These are phyloP conservation scores for Dasyurus viverrinus DNA, from an alignment of 2,113 vertebrate genomes.

Conservation along the genomic window DNA sequence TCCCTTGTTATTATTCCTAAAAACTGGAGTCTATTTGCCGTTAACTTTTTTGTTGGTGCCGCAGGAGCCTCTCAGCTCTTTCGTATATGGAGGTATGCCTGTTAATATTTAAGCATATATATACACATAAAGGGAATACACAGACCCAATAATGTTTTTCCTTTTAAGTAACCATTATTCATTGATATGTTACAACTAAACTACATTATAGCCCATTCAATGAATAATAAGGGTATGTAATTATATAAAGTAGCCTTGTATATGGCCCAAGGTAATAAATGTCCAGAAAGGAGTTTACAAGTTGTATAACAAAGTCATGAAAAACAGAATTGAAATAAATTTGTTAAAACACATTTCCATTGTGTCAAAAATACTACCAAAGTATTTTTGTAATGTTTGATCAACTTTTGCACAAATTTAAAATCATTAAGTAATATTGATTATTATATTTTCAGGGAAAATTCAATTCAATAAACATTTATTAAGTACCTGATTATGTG, in stretches of 20 bases:
- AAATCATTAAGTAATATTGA: neutral
- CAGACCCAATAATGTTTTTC: slow-evolving; percentile 13
- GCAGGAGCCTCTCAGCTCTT: slow-evolving; percentile 94
- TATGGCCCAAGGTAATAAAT: neutral
- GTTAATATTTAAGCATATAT: neutral
- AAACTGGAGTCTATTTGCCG: slow-evolving; percentile 98
- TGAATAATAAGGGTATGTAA: neutral
- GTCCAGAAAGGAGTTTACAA: neutral
- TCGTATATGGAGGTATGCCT: slow-evolving; percentile 94
- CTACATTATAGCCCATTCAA: neutral
- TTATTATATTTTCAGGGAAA: neutral
- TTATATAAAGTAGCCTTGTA: neutral
- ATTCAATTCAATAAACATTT: neutral
- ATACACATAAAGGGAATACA: neutral
- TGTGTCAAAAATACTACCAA: neutral
- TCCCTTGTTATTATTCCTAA: slow-evolving; percentile 98
- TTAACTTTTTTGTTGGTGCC: slow-evolving; percentile 96
- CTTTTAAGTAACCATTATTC: slow-evolving; percentile 10
- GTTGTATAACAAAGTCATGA: neutral
- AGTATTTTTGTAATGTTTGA: neutral
- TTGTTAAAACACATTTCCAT: neutral
- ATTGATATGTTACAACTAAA: neutral
- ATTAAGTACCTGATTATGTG: neutral
- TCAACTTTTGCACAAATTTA: neutral
- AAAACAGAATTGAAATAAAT: neutral